Base-by-base conservation (phyloP, 1,140 invertebrate species). In the Coenobita brevimanus region DNA sequence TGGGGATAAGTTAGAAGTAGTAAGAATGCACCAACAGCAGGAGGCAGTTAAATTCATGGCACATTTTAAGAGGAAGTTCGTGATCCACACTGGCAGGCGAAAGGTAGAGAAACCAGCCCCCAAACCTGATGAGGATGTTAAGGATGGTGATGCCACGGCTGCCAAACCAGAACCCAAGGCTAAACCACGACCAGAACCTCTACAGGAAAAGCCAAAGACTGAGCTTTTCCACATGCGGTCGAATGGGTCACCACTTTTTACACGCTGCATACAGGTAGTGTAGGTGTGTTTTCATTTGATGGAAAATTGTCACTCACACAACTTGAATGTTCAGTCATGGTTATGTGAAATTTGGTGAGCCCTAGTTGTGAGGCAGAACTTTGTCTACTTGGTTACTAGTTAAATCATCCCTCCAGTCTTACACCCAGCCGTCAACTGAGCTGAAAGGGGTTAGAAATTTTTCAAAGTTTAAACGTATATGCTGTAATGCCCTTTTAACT, bases 21-120 rank as follows among this genome's bases (percentile, higher is more conserved):
- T 99, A 0, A 93, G 98, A 71, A 99, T 97, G n/a, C 97, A 99
- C 93, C 98, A 98, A 91, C 99, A 99, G 92, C 98, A 99, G 93
- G 99, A 99, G 93, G 99, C 98, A 93, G 94, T 99, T 33, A 99
- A 99, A 93, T 99, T 99, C 92, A 96, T 99, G 94, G 97, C 98
- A 0, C 98, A 99, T 93, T 99, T 99, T 93, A 97, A 99, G 92
- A 94, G 96, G 81, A 96, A 98, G 92, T 99, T 99, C 93, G 95
- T 99, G 21, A 99, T 99, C 71, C 96, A 97, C 90, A 95, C 96
- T 89, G 99, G 98, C 43, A 98, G 97, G 92, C 94, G 98, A 81
- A 92, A 38, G 79, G 84, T 73, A 89, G n/a, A 73, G 2, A 87
- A 80, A 33, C 64, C 36, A 17, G 67, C 50, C 15, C 24, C 60